A percentile compares a stretch with the other conserved stretches of the same genome.
Evolutionary conservation across 2,888 invertebrate species (phyloP).

Genomic region (Thymelicus lineola): DNA sequence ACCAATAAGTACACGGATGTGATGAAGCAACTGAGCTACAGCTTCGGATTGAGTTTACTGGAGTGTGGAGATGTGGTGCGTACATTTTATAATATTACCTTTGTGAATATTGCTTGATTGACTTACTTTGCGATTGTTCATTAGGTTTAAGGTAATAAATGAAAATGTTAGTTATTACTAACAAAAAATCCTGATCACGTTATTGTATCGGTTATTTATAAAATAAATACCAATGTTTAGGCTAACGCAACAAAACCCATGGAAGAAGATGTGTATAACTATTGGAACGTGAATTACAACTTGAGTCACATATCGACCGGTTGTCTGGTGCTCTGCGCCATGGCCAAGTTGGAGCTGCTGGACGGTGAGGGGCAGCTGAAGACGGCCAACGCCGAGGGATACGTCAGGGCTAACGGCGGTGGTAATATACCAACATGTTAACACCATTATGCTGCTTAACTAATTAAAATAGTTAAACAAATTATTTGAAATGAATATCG

Average conservation of each 20-base stretch:
- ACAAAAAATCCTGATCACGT: no score
- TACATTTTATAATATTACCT: not conserved
- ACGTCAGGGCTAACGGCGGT: constrained; percentile 58
- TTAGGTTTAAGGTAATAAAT: no score
- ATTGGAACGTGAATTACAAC: constrained; percentile 49
- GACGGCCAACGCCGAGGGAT: constrained; percentile 44
- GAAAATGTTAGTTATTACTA: no score
- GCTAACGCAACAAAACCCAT: constrained; percentile 45
- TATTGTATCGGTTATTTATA: no score
- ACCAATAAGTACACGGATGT: constrained; percentile 25
- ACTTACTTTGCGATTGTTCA: no score
- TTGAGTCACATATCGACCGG: constrained; percentile 48
- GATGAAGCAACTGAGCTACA: constrained; percentile 41
- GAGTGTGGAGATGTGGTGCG: constrained; percentile 41
- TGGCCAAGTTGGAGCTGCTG: constrained; percentile 49
- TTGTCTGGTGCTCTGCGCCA: constrained; percentile 54
- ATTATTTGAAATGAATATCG: no score
- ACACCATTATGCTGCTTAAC: no score
- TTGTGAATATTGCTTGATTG: no score
- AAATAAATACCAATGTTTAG: constrained; percentile 44
- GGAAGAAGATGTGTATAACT: constrained; percentile 50
- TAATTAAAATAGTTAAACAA: no score
- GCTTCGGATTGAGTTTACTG: constrained; percentile 41
- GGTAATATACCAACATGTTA: constrained; percentile 52
- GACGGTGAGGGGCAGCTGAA: constrained; percentile 42